Conservation (phyloP, 2,888 invertebrate genomes). For the Deilephila elpenor region DNA sequence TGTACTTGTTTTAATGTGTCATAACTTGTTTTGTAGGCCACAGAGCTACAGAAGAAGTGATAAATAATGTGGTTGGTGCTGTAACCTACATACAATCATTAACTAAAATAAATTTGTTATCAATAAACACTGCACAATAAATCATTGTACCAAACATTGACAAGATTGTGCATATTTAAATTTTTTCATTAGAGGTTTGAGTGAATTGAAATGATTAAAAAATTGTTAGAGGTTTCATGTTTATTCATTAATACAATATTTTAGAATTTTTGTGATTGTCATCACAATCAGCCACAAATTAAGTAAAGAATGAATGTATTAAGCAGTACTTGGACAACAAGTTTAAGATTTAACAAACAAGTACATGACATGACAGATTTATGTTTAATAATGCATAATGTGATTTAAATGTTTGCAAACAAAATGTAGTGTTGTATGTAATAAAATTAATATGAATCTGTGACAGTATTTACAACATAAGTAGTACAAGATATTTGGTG, state of each 20-base stretch:
- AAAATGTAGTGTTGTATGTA: too few species aligned
- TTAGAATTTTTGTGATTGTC: too few species aligned
- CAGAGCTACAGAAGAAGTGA: slow-evolving; percentile 8
- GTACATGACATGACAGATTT: neutral
- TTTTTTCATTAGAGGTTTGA: neutral
- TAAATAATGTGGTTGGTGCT: slow-evolving; percentile 27
- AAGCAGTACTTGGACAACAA: too few species aligned
- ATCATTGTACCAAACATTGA: neutral
- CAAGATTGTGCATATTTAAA: neutral
- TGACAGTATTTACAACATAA: too few species aligned
- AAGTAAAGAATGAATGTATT: too few species aligned
- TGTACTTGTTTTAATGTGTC: neutral
- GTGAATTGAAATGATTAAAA: neutral
- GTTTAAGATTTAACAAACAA: too few species aligned
- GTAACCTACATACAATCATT: slow-evolving; percentile 29
- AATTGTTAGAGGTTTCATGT: too few species aligned
- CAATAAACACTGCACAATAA: slow-evolving; percentile 15
- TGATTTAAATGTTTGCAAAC: too few species aligned
- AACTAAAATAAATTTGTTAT: slow-evolving; percentile 29
- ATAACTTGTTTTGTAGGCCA: slow-evolving; percentile 20
- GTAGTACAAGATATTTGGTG: too few species aligned
- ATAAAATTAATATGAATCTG: too few species aligned
- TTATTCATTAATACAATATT: too few species aligned
- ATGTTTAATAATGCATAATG: neutral
- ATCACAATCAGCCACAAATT: too few species aligned